Evolutionary conservation across 2,888 invertebrate species (phyloP).

Genomic region (Rhagium mordax): DNA sequence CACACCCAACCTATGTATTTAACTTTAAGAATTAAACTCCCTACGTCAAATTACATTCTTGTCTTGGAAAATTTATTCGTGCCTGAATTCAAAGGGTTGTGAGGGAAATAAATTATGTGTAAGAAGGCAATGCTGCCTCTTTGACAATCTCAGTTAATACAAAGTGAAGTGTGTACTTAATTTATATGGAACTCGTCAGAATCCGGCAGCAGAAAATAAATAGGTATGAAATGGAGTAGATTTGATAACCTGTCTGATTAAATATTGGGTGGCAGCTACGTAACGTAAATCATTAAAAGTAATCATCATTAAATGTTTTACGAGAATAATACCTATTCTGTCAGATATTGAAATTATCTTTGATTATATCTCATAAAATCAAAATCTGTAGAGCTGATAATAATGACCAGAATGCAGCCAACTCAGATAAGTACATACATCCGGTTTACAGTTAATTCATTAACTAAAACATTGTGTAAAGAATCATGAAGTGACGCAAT

Average conservation of each 20-base stretch:
- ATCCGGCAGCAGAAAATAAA: constrained; percentile 3
- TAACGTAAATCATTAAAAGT: too few species aligned
- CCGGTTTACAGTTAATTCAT: too few species aligned
- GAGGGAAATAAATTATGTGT: constrained; percentile 17
- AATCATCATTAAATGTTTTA: too few species aligned
- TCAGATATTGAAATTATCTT: too few species aligned
- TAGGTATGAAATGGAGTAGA: not conserved
- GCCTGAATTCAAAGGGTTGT: not conserved
- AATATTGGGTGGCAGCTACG: not conserved
- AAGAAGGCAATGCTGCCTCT: constrained; percentile 6
- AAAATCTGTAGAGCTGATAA: too few species aligned
- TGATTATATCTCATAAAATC: too few species aligned
- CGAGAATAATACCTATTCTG: too few species aligned
- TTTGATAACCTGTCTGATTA: constrained; percentile 14
- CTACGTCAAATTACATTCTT: not conserved
- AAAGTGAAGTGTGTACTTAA: constrained; percentile 1
- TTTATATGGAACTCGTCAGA: constrained; percentile 11
- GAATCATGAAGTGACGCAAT: too few species aligned
- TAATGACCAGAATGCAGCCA: too few species aligned
- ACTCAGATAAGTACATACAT: too few species aligned
- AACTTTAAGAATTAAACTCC: not conserved
- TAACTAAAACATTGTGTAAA: too few species aligned
- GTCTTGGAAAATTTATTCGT: constrained; percentile 13
- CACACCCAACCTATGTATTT: not conserved
- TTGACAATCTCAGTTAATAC: constrained; percentile 11